phyloP scores from a whole-genome alignment of 1,140 invertebrate genomes.

The Apis dorsata region DNA sequence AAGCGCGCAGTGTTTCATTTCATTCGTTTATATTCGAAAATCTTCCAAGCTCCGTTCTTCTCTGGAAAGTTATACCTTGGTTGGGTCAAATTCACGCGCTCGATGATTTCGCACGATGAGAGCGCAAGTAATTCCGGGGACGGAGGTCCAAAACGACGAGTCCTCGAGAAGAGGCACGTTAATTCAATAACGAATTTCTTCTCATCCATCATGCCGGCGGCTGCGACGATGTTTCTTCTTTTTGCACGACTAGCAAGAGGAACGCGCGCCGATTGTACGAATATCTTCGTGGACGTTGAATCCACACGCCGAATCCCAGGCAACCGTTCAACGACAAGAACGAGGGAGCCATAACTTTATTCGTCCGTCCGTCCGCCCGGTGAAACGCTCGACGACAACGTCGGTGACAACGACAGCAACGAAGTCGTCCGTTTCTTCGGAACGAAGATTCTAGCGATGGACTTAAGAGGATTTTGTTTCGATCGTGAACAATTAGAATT shows the following conservation, averaged over 20 bases:
- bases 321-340: constrained; percentile 55
- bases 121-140: neutral
- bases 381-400: constrained; percentile 50
- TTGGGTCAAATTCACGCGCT: no score
- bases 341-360: constrained; percentile 62
- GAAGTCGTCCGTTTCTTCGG: constrained; percentile 31
- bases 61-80: no score
- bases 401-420: constrained; percentile 38
- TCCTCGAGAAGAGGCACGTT: constrained; percentile 15
- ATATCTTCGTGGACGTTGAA: neutral
- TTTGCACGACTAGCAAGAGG: constrained; percentile 25
- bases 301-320: neutral
- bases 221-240: constrained; percentile 19
- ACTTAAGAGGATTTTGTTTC: no score
- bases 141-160: neutral
- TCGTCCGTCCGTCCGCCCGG: constrained; percentile 43
- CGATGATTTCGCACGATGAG: neutral
- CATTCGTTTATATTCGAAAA: no score
- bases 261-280: constrained; percentile 14
- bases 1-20: no score
- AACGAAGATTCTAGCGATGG: neutral
- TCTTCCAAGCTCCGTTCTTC: no score
- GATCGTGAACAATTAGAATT: no score
- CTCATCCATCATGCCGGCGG: constrained; percentile 34
- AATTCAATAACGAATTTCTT: constrained; percentile 43